Percentiles rank a stretch among this genome's conserved stretches.
Conservation (phyloP, 2,797 vertebrate species). For the Hydrolagus colliei region DNA sequence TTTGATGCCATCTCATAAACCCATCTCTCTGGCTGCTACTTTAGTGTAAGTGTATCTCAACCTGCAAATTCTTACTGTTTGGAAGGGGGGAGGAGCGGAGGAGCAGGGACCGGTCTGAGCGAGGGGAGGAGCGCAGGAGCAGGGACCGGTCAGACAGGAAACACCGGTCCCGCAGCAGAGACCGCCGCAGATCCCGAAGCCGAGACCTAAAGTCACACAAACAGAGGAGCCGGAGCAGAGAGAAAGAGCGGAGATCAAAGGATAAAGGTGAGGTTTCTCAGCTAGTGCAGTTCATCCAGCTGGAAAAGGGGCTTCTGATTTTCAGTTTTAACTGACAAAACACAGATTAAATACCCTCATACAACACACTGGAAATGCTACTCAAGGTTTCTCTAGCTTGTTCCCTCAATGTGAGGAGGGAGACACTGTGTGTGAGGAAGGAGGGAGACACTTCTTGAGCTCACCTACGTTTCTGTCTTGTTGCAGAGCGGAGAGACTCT, state of each 20-base stretch:
- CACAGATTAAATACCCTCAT: too few species aligned
- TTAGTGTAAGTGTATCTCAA: neutral
- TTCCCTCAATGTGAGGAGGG: too few species aligned
- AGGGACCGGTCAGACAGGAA: conserved; percentile 86
- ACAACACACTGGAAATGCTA: too few species aligned
- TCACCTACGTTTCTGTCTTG: conserved; percentile 46
- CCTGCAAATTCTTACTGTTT: conserved; percentile 39
- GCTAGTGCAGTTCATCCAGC: too few species aligned
- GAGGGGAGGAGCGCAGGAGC: conserved; percentile 51
- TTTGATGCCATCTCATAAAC: conserved; percentile 5
- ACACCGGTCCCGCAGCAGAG: conserved; percentile 84
- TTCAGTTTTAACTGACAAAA: too few species aligned
- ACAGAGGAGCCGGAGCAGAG: conserved; percentile 86
- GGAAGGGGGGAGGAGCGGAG: conserved; percentile 62
- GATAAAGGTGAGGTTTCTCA: conserved; percentile 71
- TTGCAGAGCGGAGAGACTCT: conserved; percentile 80
- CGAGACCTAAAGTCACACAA: conserved; percentile 82
- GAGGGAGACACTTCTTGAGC: too few species aligned
- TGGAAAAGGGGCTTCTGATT: too few species aligned
- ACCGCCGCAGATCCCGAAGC: conserved; percentile 83
- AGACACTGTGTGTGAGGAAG: too few species aligned
- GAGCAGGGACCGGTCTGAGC: conserved; percentile 48
- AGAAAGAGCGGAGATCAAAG: conserved; percentile 83
- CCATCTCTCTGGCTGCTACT: neutral
- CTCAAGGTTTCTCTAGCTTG: too few species aligned